These are phyloP conservation scores for Plectropomus leopardus DNA, from an alignment of 2,113 vertebrate species.

Conservation along the genomic window DNA sequence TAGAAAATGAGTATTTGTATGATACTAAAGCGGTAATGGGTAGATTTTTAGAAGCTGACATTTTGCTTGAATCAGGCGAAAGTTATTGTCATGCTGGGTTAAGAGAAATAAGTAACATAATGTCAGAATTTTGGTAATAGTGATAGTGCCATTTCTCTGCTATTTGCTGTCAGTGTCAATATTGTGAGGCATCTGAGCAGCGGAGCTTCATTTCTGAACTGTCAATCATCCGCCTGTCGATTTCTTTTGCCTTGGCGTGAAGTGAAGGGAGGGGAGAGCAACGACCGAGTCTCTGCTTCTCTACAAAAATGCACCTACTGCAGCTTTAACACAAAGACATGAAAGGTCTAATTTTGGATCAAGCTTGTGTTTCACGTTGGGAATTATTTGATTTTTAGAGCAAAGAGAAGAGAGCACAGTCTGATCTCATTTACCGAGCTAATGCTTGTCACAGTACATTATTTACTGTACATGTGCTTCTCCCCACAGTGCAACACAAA, in stretches of 20 bases:
- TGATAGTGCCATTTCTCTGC: conserved; percentile 19
- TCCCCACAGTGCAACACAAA: not conserved
- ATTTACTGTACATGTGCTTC: conserved; percentile 19
- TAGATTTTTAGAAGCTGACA: conserved; percentile 16
- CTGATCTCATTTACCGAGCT: conserved; percentile 19
- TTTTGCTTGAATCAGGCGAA: conserved; percentile 33
- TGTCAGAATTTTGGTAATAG: conserved; percentile 11
- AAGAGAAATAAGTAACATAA: conserved; percentile 26
- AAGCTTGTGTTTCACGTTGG: conserved; percentile 31
- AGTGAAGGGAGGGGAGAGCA: conserved; percentile 2
- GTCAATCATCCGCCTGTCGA: conserved; percentile 51
- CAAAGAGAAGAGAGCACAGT: conserved; percentile 13
- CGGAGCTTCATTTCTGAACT: conserved; percentile 39
- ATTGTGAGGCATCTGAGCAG: conserved; percentile 11
- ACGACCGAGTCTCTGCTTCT: conserved; percentile 25
- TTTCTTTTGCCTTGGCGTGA: conserved; percentile 33
- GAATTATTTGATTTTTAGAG: conserved; percentile 48
- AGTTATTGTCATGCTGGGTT: conserved; percentile 7
- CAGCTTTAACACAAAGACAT: conserved; percentile 45
- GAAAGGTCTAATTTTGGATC: conserved; percentile 64
- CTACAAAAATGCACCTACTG: conserved; percentile 46
- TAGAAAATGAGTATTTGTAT: not conserved
- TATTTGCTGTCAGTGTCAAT: conserved; percentile 8
- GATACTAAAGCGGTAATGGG: not conserved
- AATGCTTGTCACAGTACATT: conserved; percentile 6